Conservation (phyloP, 2,888 invertebrate genomes). For the Diarsia dahlii region DNA sequence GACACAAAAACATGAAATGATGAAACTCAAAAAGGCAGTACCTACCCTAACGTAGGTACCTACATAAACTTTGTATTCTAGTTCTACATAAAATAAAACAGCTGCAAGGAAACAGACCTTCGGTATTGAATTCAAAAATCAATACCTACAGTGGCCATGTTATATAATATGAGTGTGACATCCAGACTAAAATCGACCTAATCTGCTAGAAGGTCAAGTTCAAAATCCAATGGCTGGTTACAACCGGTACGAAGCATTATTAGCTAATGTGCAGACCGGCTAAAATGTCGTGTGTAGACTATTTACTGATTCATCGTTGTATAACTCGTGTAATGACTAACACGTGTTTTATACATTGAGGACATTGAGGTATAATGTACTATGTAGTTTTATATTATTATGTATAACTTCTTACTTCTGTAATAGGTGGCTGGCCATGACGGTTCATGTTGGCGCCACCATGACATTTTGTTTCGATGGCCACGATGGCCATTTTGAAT, state of each 20-base stretch:
- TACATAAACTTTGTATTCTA: not conserved
- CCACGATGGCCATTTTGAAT: conserved; percentile 19
- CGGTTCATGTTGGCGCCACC: conserved; percentile 2
- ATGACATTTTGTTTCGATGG: not conserved
- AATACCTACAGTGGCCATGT: conserved; percentile 20
- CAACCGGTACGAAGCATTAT: conserved; percentile 6
- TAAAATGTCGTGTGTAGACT: conserved; percentile 17
- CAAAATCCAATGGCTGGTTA: conserved; percentile 21
- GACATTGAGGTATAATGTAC: too few species aligned
- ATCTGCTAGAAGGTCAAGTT: conserved; percentile 30
- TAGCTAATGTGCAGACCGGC: conserved; percentile 7
- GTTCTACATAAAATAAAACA: conserved; percentile 8
- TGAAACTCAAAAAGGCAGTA: too few species aligned
- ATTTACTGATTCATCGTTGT: conserved; percentile 45
- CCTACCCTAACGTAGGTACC: too few species aligned
- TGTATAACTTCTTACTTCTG: too few species aligned
- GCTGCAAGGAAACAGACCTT: conserved; percentile 6
- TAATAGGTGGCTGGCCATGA: not conserved
- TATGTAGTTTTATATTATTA: conserved; percentile 3
- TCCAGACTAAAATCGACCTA: conserved; percentile 26
- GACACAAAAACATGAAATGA: too few species aligned
- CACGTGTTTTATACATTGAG: too few species aligned
- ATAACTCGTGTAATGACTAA: conserved; percentile 26
- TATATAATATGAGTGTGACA: not conserved
- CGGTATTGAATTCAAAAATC: conserved; percentile 20